Evolutionary conservation across 2,888 invertebrate genomes (phyloP).

Genomic region (Perdita meconis): DNA sequence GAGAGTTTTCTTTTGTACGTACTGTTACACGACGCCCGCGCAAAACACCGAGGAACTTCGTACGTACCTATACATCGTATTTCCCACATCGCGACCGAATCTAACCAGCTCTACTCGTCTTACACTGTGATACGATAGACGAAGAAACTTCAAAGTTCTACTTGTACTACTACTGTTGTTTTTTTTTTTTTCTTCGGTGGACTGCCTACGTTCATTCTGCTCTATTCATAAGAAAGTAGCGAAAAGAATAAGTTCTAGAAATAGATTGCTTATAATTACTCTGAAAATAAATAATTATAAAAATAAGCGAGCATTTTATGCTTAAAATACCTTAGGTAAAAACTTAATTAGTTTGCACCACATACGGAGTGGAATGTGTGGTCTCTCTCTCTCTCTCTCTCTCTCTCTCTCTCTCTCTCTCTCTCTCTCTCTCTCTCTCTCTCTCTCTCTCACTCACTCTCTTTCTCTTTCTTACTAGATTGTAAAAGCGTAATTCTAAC

Average conservation of each 20-base stretch:
- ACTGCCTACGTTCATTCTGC: constrained; percentile 44
- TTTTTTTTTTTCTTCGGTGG: constrained; percentile 27
- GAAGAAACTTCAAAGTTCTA: constrained; percentile 29
- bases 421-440: not conserved
- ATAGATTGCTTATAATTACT: constrained; percentile 71
- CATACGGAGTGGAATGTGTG: constrained; percentile 82
- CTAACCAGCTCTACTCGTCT: constrained; percentile 23
- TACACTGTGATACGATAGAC: constrained; percentile 25
- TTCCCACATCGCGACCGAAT: constrained; percentile 29
- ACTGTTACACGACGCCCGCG: constrained; percentile 14
- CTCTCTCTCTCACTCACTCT: not conserved
- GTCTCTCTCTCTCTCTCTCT: constrained; percentile 61
- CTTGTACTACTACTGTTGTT: not conserved
- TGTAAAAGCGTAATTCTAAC: constrained; percentile 80
- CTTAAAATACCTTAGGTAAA: constrained; percentile 79
- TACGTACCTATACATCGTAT: constrained; percentile 17
- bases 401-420: constrained; percentile 1
- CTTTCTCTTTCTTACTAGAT: constrained; percentile 76
- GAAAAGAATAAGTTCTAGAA: constrained; percentile 58
- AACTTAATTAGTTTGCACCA: constrained; percentile 81
- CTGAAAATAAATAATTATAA: constrained; percentile 83
- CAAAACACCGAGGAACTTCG: constrained; percentile 32
- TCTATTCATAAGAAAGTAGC: constrained; percentile 36
- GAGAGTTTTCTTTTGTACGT: constrained; percentile 24
- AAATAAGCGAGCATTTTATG: constrained; percentile 83